Conservation (phyloP, 2,888 invertebrate genomes). For the Esperia sulphurella region DNA sequence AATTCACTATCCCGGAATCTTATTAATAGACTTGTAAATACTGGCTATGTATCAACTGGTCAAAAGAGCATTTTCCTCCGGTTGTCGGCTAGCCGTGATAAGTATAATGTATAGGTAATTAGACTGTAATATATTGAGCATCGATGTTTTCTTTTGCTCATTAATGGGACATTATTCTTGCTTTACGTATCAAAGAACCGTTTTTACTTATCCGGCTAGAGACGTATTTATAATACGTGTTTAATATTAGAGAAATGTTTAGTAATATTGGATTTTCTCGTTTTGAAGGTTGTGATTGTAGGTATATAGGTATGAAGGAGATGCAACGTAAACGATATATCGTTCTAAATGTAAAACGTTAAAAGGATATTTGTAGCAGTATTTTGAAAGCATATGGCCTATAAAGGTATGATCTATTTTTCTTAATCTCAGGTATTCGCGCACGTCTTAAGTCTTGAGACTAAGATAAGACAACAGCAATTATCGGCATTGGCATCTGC, state of each 20-base stretch:
- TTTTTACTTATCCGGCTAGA: slow-evolving; percentile 1
- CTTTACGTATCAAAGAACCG: slow-evolving; percentile 46
- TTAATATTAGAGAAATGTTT: background rate
- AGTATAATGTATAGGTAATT: slow-evolving; percentile 75
- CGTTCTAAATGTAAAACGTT: no score
- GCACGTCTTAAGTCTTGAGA: no score
- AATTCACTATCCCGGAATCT: slow-evolving; percentile 36
- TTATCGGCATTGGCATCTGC: no score
- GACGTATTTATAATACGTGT: background rate
- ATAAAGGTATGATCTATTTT: no score
- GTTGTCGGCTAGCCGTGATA: slow-evolving; percentile 46
- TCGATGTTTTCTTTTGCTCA: slow-evolving; percentile 61
- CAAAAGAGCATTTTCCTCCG: slow-evolving; percentile 58
- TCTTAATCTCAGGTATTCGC: no score
- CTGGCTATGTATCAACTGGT: slow-evolving; percentile 54
- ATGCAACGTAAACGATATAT: no score
- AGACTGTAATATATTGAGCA: slow-evolving; percentile 66
- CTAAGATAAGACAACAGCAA: no score
- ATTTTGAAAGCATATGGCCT: no score
- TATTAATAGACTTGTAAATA: slow-evolving; percentile 67
- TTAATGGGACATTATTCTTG: slow-evolving; percentile 64
- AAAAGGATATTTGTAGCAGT: no score
- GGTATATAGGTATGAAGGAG: background rate
- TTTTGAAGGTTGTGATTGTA: slow-evolving; percentile 5
- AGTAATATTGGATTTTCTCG: background rate